These are phyloP conservation scores for Apostichopus californicus DNA, from an alignment of 35 echinoderm and acorn worm species.

Conservation along the genomic window DNA sequence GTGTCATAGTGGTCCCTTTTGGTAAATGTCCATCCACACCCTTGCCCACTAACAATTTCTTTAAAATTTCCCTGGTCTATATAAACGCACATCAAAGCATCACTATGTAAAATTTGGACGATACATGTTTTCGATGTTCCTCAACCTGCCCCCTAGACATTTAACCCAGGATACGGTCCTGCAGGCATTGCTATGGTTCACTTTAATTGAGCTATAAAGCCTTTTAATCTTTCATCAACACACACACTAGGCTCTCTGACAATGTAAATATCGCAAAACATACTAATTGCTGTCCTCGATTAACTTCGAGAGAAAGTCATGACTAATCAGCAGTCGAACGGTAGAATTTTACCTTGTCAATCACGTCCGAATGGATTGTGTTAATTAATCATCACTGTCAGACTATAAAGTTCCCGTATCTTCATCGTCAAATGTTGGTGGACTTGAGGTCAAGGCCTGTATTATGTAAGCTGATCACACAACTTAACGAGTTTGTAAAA, in stretches of 20 bases:
- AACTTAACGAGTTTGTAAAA: neutral
- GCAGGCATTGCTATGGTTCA: neutral
- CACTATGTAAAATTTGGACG: too few relatives aligned
- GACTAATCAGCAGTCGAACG: neutral
- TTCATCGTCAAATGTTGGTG: neutral
- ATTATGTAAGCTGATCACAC: neutral
- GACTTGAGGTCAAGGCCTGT: neutral
- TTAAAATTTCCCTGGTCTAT: too few relatives aligned
- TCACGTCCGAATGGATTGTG: neutral
- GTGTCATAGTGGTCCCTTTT: too few relatives aligned
- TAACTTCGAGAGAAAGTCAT: neutral
- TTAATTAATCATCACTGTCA: neutral
- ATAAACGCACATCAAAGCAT: too few relatives aligned
- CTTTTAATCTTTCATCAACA: slow-evolving; percentile 2
- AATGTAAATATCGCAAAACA: neutral
- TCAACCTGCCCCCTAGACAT: too few relatives aligned
- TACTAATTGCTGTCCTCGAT: neutral
- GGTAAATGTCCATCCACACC: too few relatives aligned
- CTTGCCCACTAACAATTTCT: too few relatives aligned
- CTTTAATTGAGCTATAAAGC: neutral
- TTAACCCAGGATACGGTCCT: too few relatives aligned
- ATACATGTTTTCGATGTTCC: too few relatives aligned
- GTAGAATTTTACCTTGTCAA: neutral
- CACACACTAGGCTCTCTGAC: neutral
- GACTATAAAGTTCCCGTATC: neutral